Base-by-base conservation (phyloP, 2,797 vertebrate genomes). In the Trachops cirrhosus region DNA sequence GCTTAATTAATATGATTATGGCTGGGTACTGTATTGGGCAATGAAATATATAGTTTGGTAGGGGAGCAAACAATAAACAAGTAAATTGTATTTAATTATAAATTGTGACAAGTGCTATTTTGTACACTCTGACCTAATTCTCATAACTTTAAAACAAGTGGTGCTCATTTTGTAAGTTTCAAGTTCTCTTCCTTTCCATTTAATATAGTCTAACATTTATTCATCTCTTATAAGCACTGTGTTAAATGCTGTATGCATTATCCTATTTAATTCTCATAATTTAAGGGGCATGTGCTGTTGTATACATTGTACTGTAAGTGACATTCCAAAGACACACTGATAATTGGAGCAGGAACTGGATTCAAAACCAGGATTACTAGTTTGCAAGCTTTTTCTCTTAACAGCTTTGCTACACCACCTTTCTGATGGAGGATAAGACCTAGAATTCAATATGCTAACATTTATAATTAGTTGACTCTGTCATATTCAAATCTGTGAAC, bases 391-490 rank as follows among this genome's bases (percentile, higher is more conserved):
- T 93, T 78, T 80, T 29, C 14, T 78, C 39, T 74, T 79, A 62
- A 21, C 7, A 77, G 37, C 15, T 89, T 88, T 86, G 37, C 29
- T 87, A 24, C 0, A 26, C 32, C 1, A 24, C 18, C 16, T 92
- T 37, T 96, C 32, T 64, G 32, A 37, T n/a, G 26, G 21, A 93
- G 29, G 10, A 71, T 3, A 90, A 92, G 57, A 80, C 24, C 48
- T 71, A 52, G 8, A 52, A 86, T 67, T 62, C 39, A 91, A 18
- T 84, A 79, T 52, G n/a, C 44, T 89, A 89, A 41, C 93, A 71
- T 93, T 93, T 95, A n/a, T 92, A 67, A 89, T 73, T 90, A 41
- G n/a, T 70, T 94, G 82, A 48, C 41, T 57, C 73, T 85, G 22
- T 71, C 62, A 62, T 46, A 34, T 91, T 92, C 89, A 83, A 93